Conservation (phyloP, 2,888 invertebrate genomes). For the Drosophila parthenogenetica region DNA sequence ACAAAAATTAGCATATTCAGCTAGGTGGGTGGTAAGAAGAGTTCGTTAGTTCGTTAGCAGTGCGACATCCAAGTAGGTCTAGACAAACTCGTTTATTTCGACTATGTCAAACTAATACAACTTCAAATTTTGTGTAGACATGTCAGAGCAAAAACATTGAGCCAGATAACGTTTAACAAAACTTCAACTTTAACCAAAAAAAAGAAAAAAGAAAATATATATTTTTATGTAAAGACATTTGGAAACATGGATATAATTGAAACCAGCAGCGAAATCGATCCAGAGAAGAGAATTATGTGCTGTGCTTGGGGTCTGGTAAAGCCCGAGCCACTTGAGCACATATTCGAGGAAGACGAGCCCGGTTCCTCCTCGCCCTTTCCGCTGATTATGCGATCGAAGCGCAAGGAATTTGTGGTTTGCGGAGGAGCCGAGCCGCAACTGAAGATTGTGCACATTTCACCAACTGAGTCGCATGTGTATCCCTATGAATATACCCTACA, state of each 20-base stretch:
- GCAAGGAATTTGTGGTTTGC: conserved; percentile 43
- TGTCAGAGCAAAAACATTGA: neutral
- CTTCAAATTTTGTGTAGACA: neutral
- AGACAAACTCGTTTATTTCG: neutral
- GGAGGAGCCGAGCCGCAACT: conserved; percentile 30
- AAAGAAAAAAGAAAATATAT: no score
- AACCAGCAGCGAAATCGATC: neutral
- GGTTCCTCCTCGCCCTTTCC: neutral
- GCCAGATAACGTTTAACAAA: neutral
- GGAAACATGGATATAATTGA: conserved; percentile 26
- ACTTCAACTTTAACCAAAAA: neutral
- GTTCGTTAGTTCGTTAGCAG: neutral
- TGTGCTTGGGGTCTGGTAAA: conserved; percentile 44
- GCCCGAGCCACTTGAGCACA: neutral
- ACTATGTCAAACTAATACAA: neutral
- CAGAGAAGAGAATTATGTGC: conserved; percentile 32
- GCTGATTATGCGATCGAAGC: neutral
- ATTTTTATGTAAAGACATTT: neutral
- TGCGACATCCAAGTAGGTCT: conserved; percentile 7
- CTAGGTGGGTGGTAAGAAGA: conserved; percentile 11
- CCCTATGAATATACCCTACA: conserved; percentile 17
- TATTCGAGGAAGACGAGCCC: neutral
- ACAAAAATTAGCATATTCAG: conserved; percentile 38
- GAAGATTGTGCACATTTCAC: conserved; percentile 18
- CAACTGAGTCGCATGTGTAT: conserved; percentile 14